Evolutionary conservation across 1,140 invertebrate genomes (phyloP), one percentile per base, ranked within the genome.

Genomic region (Lepidurus packardi): DNA sequence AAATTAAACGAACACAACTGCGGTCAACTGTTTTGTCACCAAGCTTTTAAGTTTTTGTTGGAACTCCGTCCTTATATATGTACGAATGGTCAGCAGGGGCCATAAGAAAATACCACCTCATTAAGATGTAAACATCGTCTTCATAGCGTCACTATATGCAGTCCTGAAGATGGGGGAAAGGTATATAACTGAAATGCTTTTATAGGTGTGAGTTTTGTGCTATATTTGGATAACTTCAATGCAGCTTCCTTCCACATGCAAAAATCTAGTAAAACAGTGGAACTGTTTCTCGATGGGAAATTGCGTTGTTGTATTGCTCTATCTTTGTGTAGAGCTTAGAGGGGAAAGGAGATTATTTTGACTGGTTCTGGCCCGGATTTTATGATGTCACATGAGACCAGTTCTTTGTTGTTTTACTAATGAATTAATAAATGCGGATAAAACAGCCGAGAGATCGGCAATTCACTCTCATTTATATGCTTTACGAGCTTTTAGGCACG

Each of bases 381-480:
- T 7, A 65, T 65, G 53, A 65, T 65, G 53, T 65, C 53, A 65
- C 53, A 65, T 65, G 53, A 65, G 53, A 7, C 53, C 53, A 13
- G 53, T 16, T 65, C 53, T 65, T 21, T 65, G 21, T 65, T 9
- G 53, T 65, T 65, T 65, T 65, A 65, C 53, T 65, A 65, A 65
- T 65, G 53, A 65, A 65, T 13, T 13, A 65, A 13, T 65, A 16
- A 65, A 65, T 65, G 53, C 53, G 53, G 53, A 65, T 65, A 65
- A 16, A 65, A 65, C 53, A 65, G 53, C 53, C 13, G 16, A n/a
- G 16, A 65, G 21, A 65, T n/a, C 53, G 21, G 21, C 21, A 9
- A 65, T 65, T 21, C 21, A 65, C 53, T 65, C 53, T 65, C 53
- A 65, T 65, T 65, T 65, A 65, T 65, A 65, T 65, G 53, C 53